Base-by-base conservation (phyloP, 2,888 invertebrate genomes). In the Altica lythri region DNA sequence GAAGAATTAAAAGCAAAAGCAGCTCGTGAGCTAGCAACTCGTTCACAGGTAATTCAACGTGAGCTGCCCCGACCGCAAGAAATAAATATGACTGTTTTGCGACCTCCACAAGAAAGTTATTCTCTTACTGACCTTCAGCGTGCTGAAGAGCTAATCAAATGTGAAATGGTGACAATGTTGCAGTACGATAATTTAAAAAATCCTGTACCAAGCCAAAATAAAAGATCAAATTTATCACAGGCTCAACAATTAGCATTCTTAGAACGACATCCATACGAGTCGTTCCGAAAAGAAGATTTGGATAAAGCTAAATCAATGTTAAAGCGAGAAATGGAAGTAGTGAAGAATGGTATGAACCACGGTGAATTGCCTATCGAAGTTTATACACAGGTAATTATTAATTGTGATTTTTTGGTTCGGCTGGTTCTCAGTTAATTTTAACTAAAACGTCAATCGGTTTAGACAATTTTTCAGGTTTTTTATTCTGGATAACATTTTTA, bases 91-190 rank as follows among this genome's bases (percentile, higher is more conserved):
- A 84, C 85, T 61, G 88, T 95, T 43, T 75, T 95, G 46, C 82
- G 95, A 38, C 90, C 90, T 6, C 80, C 85, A 2, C 84, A 86
- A 57, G 86, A 87, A 57, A 89, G 88, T 59, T 85, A 88, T 37
- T 86, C 89, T 2, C 82, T 95, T 14, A 89, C 88, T 6, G 89
- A 95, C 62, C 82, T 95, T 57, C 96, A 97, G 77, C 90, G 89
- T 81, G 95, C 97, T 1, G 97, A 98, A 79, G 97, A 98, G 75
- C 75, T 95, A 60, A 93, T 98, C 58, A 97, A 97, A 77, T 85
- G 88, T 53, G 97, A 98, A 81, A 97, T 98, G 95, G 83, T 55
- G 10, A 55, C 55, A 2, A 95, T 98, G 95, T 79, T 95, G 64
- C 90, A 95, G 67, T 92, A 89, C 69, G 97, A 98, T 76, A 86